phyloP scores from a whole-genome alignment of 2,113 vertebrate genomes.

The Callorhinus ursinus region DNA sequence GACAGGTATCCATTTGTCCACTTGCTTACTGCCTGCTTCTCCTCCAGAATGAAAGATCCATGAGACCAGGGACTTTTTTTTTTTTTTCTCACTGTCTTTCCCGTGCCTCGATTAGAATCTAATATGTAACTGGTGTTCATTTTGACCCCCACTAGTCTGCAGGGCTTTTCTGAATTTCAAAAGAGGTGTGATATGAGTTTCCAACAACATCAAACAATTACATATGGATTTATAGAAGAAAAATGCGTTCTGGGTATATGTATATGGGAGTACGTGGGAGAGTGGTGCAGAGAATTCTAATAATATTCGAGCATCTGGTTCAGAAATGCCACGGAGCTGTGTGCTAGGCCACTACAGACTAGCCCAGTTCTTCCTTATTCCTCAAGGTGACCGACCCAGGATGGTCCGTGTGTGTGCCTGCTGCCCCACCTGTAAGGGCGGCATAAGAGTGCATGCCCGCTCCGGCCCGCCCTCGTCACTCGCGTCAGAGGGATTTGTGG shows the following conservation, averaged over 20 bases:
- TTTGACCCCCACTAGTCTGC: not conserved
- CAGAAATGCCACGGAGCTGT: not conserved
- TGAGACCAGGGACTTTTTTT: not conserved
- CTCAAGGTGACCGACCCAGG: not conserved
- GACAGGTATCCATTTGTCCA: not conserved
- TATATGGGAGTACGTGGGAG: not conserved
- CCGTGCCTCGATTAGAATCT: not conserved
- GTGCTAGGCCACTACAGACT: not conserved
- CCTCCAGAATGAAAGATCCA: not conserved
- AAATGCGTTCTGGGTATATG: not conserved
- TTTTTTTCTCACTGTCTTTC: not conserved
- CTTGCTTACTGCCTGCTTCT: not conserved
- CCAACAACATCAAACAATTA: not conserved
- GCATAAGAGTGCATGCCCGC: not conserved
- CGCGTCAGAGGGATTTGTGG: not conserved
- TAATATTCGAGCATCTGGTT: not conserved
- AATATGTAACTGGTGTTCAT: not conserved
- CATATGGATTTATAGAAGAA: not conserved
- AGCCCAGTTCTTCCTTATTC: not conserved
- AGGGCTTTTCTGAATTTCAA: not conserved
- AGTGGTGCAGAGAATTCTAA: not conserved
- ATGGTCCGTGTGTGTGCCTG: rapidly evolving
- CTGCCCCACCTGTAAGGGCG: not conserved
- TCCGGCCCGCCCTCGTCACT: not conserved
- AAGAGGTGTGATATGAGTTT: not conserved